Evolutionary conservation across 2,113 vertebrate genomes (phyloP).

Genomic region (Ptilorrhoa leucosticta): DNA sequence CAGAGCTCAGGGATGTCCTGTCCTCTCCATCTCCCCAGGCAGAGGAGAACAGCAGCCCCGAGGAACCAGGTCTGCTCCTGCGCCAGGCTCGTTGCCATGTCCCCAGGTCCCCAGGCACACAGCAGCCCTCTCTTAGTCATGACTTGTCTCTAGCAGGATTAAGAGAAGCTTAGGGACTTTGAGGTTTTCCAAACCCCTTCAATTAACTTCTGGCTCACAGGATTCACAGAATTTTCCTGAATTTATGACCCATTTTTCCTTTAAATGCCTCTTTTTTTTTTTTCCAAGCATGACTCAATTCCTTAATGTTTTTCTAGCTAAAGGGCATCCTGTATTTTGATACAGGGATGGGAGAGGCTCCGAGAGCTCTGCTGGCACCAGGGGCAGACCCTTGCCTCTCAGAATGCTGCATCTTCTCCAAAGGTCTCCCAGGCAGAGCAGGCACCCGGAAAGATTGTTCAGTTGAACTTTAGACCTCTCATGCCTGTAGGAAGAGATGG

Average conservation of each 20-base stretch:
- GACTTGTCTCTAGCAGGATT: background rate
- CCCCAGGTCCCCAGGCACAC: background rate
- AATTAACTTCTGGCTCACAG: slow-evolving; percentile 34
- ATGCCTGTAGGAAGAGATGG: background rate
- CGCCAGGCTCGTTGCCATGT: fast-evolving
- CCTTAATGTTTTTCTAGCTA: slow-evolving; percentile 50
- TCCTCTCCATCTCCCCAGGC: background rate
- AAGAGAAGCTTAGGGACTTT: background rate
- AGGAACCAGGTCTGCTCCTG: background rate
- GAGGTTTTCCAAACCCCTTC: slow-evolving; percentile 52
- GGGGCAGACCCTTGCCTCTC: background rate
- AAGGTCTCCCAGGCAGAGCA: background rate
- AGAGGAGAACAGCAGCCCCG: background rate
- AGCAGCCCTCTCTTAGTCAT: background rate
- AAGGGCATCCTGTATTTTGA: slow-evolving; percentile 57
- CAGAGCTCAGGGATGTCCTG: background rate
- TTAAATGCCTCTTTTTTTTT: slow-evolving; percentile 1
- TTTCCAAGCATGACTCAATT: slow-evolving; percentile 34
- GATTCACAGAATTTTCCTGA: slow-evolving; percentile 22
- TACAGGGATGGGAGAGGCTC: background rate
- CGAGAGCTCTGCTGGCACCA: background rate
- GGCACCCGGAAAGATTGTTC: background rate
- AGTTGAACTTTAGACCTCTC: slow-evolving; percentile 16
- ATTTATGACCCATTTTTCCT: slow-evolving; percentile 58
- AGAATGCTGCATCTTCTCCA: background rate